Base-by-base conservation (phyloP, 2,888 invertebrate species). In the Drosophila yooni region DNA sequence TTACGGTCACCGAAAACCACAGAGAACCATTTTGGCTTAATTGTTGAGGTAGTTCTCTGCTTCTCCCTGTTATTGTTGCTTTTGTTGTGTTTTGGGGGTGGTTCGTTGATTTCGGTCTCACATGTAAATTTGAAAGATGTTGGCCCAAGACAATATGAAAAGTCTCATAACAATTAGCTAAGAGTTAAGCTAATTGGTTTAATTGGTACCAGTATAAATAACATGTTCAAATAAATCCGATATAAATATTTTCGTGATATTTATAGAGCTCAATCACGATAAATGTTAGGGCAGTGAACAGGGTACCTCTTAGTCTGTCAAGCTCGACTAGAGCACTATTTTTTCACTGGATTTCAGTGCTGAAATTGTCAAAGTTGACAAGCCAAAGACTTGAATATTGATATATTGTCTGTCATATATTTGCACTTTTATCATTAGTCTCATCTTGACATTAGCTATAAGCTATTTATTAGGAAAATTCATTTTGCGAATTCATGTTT, bases 1-100 rank as follows among this genome's bases (percentile, higher is more conserved):
- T 88, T 88, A 88, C 90, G 90, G 90, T 91, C 87, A 83, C 86
- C 86, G 69, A 75, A 78, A 75, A 81, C 86, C 90, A 76, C 88
- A 88, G 79, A 76, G 82, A 89, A 83, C 70, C 88, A 69, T 84
- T 90, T 90, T 67, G 67, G 85, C 91, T 89, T 90, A 90, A 85
- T 85, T 89, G 91, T 81, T 83, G 88, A 90, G 91, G 85, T 84
- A 56, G 74, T 62, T 76, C 75, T 46, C 40, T 15, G 29, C 25
- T 18, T 29, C n/a, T 27, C 15, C 38, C 29, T 31, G 29, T 15
- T 15, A 18, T 56, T 36, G 21, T 56, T 64, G 63, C 63, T 70
- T 56, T 54, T 68, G 60, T 57, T 67, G 31, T 59, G 50, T 57
- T 33, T 53, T 36, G 8, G 27, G 27, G 60, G 58, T 57, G 60